Base-by-base conservation (phyloP, 2,113 vertebrate genomes). In the Thermophis baileyi region DNA sequence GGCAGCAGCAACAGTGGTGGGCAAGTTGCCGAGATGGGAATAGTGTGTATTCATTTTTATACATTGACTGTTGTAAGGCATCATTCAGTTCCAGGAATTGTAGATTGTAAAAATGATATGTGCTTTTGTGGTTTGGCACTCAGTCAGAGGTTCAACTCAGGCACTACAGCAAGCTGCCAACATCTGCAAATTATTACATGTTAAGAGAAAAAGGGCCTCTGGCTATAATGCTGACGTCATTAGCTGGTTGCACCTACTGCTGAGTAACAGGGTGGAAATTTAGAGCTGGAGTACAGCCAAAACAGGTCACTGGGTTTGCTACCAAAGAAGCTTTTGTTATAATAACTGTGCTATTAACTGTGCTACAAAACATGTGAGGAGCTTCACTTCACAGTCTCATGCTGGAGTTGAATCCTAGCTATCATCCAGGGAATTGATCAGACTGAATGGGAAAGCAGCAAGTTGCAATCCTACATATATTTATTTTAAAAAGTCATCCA, bases 81-180 rank as follows among this genome's bases (percentile, higher is more conserved):
- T 90, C 93, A 90, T 95, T 94, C 95, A 96, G 93, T 98, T 97
- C 98, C 97, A 97, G 96, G 97, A 98, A 98, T 95, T 93, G 94
- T 88, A 96, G 95, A 93, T 11, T 94, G 95, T 96, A 96, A 95
- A 97, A 96, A 97, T 51, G 91, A 96, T 96, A 94, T 94, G 94
- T 97, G 92, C 95, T 97, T 97, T 92, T 98, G 97, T 97, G 97
- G 98, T 96, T 97, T 98, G 97, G 97, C 97, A 93, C 81, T 69
- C 87, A 94, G 94, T 95, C 92, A 96, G 94, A 94, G 94, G 90
- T 95, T 94, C 89, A 88, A 87, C 94, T 97, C 95, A 95, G 95
- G 94, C 94, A 96, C 94, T 49, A 35, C 53, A 40, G 57, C 57
- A 0, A 1, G 92, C 94, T 96, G 97, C 96, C 97, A 97, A 97